Evolutionary conservation across 2,113 vertebrate genomes (phyloP).

Genomic region (Mystacornis crossleyi): DNA sequence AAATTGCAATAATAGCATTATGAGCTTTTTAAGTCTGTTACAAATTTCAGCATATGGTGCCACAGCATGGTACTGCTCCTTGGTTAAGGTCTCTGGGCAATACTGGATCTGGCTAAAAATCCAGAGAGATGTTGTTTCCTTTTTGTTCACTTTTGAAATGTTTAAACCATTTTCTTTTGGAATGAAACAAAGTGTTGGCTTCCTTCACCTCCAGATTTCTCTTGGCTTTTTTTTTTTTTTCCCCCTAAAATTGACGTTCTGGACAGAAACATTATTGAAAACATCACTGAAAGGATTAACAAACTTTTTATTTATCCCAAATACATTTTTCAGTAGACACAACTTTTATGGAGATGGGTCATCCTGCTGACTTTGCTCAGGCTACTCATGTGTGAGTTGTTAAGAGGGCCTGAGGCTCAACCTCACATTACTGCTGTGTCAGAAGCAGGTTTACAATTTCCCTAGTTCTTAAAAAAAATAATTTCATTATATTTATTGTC

Average conservation of each 20-base stretch:
- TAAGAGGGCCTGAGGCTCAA: constrained; percentile 13
- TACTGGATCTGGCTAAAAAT: background rate
- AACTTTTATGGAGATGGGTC: background rate
- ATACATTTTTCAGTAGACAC: constrained; percentile 37
- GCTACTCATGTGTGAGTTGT: constrained; percentile 29
- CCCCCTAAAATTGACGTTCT: background rate
- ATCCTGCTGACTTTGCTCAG: constrained; percentile 1
- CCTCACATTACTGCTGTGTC: constrained; percentile 15
- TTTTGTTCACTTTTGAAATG: background rate
- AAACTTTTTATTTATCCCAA: constrained; percentile 11
- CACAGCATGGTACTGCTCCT: background rate
- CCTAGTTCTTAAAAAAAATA: background rate
- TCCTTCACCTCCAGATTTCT: background rate
- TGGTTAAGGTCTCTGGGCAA: constrained; percentile 41
- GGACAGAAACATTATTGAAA: background rate
- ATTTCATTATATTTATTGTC: constrained; percentile 34
- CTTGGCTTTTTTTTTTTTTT: background rate
- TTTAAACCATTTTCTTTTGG: background rate
- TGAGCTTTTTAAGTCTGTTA: constrained; percentile 47
- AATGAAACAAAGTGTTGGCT: background rate
- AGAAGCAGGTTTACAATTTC: constrained; percentile 48
- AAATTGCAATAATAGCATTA: background rate
- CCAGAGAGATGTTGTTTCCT: background rate
- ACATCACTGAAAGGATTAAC: background rate
- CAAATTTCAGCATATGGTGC: constrained; percentile 39